phyloP scores from a whole-genome alignment of 2,888 invertebrate species.

The Conistra vaccinii region DNA sequence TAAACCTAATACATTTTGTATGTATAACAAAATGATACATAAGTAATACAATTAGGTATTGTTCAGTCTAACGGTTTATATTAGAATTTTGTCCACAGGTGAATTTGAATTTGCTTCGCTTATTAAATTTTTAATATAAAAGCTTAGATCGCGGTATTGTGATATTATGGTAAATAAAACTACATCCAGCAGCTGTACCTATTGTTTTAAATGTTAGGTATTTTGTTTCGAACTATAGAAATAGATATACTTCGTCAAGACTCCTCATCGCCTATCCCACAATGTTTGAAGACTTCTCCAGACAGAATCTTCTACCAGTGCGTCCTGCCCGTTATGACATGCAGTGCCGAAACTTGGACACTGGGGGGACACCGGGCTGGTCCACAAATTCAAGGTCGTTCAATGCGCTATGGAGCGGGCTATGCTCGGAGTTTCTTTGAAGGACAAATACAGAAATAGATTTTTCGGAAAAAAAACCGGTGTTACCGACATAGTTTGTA shows the following conservation, averaged over 20 bases:
- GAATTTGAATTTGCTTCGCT: constrained; percentile 50
- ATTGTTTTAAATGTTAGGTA: background rate
- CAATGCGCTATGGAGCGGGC: no score
- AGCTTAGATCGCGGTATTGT: constrained; percentile 21
- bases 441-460: no score
- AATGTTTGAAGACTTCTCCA: no score
- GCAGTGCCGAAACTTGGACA: no score
- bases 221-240: background rate
- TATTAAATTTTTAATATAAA: constrained; percentile 57
- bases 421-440: no score
- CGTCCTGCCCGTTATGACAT: no score
- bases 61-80: constrained; percentile 34
- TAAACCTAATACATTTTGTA: background rate
- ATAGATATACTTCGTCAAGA: background rate
- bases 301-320: no score
- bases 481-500: no score
- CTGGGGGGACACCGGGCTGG: no score
- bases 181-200: background rate
- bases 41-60: constrained; percentile 5
- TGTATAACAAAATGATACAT: constrained; percentile 5
- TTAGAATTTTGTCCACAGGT: constrained; percentile 52
- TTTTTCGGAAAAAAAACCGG: no score
- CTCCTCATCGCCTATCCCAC: no score
- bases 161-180: constrained; percentile 33
- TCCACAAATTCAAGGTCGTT: no score